A percentile compares a stretch with the other conserved stretches of the same genome.
Evolutionary conservation across 1,140 invertebrate genomes (phyloP).

Genomic region (Colletes gigas): DNA sequence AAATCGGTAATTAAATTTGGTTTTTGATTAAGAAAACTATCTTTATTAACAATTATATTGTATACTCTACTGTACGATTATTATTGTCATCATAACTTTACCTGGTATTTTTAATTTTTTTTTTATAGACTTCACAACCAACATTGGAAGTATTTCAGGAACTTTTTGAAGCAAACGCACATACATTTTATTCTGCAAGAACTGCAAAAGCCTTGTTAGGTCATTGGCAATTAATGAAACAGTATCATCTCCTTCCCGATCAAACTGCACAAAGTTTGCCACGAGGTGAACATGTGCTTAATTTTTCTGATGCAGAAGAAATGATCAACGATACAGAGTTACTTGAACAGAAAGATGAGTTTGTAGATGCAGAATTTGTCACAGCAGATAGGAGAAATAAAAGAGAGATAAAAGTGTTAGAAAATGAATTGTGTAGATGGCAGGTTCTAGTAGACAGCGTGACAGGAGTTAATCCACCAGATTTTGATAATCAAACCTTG

Average conservation of each 20-base stretch:
- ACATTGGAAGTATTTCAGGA: constrained; percentile 91
- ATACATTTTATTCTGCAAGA: constrained; percentile 92
- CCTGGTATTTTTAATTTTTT: constrained; percentile 28
- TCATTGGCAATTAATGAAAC: constrained; percentile 97
- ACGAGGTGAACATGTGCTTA: constrained; percentile 86
- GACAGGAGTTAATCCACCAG: constrained; percentile 88
- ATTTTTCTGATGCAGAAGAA: constrained; percentile 96
- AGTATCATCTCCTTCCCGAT: constrained; percentile 95
- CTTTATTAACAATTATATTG: constrained; percentile 57
- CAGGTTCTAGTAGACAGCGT: constrained; percentile 96
- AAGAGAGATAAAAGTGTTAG: constrained; percentile 92
- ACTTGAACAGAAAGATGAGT: constrained; percentile 89
- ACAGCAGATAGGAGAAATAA: constrained; percentile 87
- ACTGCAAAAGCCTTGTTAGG: constrained; percentile 92
- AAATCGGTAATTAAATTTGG: constrained; percentile 86
- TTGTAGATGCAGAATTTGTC: constrained; percentile 86
- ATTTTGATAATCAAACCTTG: constrained; percentile 95
- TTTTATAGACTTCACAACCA: constrained; percentile 83
- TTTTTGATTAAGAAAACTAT: constrained; percentile 6
- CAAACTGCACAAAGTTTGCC: constrained; percentile 88
- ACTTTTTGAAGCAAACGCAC: constrained; percentile 91
- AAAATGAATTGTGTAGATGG: constrained; percentile 94
- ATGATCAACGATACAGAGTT: constrained; percentile 92
- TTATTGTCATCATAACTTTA: background rate
- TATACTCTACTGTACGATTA: background rate